These are phyloP conservation scores for Euleptes europaea DNA, from an alignment of 2,113 vertebrate species.

Conservation along the genomic window DNA sequence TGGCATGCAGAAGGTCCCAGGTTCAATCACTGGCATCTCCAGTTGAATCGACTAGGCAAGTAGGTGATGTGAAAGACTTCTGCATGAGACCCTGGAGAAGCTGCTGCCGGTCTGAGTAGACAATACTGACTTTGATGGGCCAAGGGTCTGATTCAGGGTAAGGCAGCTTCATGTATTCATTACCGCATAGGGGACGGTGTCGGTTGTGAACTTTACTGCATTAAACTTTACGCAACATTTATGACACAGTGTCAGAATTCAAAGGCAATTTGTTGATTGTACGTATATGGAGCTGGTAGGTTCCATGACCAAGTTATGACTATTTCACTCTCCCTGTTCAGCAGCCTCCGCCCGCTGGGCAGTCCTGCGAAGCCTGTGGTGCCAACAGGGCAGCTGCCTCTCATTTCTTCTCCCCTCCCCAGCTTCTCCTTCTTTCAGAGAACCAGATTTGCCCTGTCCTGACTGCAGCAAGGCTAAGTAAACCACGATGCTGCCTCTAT, in stretches of 20 bases:
- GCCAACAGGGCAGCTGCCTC: conserved; percentile 1
- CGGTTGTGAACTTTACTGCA: conserved; percentile 64
- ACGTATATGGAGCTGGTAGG: conserved; percentile 45
- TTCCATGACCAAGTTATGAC: conserved; percentile 32
- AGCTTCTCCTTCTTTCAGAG: neutral
- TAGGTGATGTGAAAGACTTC: no score
- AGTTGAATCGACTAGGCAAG: no score
- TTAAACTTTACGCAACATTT: conserved; percentile 70
- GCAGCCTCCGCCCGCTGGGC: conserved; percentile 29
- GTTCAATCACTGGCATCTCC: no score
- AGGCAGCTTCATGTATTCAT: no score
- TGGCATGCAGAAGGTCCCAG: no score
- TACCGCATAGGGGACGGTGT: conserved; percentile 54
- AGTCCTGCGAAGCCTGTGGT: conserved; percentile 35
- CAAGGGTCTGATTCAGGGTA: no score
- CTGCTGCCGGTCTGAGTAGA: no score
- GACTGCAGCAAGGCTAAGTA: conserved; percentile 23
- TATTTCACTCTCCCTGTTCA: conserved; percentile 49
- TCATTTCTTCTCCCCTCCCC: neutral
- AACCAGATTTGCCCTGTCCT: conserved; percentile 26
- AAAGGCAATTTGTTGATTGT: conserved; percentile 65
- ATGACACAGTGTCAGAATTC: conserved; percentile 46
- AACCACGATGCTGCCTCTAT: conserved; percentile 26
- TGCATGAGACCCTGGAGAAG: no score
- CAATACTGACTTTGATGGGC: no score